Evolutionary conservation across 2,888 invertebrate species (phyloP).

Genomic region (Lithophane semibrunnea): DNA sequence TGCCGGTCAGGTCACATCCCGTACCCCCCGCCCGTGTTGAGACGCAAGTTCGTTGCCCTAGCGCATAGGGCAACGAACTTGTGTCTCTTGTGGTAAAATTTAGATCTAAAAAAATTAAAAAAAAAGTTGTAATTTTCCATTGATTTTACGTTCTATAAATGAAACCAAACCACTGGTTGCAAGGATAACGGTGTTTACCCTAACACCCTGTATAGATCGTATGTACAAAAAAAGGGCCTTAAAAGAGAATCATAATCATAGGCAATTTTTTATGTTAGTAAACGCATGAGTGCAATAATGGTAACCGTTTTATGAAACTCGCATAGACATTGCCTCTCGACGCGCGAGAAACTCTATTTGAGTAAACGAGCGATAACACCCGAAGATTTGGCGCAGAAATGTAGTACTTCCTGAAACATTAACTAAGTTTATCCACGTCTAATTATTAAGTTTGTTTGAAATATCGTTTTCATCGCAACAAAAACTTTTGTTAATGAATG

Average conservation of each 20-base stretch:
- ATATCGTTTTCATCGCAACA: constrained; percentile 67
- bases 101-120: too few relatives aligned
- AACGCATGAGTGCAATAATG: not conserved
- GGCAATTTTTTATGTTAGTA: not conserved
- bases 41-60: too few relatives aligned
- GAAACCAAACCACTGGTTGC: too few relatives aligned
- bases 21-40: too few relatives aligned
- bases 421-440: constrained; percentile 60
- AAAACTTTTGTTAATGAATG: constrained; percentile 68
- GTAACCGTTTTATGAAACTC: not conserved
- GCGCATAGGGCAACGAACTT: too few relatives aligned
- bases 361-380: constrained; percentile 19
- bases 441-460: constrained; percentile 69
- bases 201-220: too few relatives aligned
- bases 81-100: too few relatives aligned
- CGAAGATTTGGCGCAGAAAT: constrained; percentile 50
- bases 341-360: not conserved
- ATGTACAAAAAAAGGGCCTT: not conserved
- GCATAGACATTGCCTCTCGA: not conserved
- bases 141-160: too few relatives aligned
- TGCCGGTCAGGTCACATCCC: too few relatives aligned
- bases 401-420: constrained; percentile 55
- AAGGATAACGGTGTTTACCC: too few relatives aligned
- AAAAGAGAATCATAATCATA: not conserved
- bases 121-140: too few relatives aligned